Conservation (phyloP, 2,888 invertebrate genomes). For the Tetragonula carbonaria region DNA sequence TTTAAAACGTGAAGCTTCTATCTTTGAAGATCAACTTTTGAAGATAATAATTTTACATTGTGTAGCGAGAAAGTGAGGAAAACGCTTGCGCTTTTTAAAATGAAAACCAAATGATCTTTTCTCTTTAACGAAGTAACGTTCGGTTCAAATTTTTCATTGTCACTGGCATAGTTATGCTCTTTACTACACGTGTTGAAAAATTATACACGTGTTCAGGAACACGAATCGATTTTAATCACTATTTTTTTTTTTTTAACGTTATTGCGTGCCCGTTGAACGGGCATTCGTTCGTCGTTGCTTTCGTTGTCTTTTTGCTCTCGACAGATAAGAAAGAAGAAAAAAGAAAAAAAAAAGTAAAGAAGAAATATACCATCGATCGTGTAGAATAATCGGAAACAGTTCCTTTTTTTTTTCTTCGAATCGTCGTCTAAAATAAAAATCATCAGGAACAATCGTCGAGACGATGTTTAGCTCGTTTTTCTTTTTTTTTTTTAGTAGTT, state of each 20-base stretch:
- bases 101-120: too few species aligned
- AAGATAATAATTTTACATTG: too few species aligned
- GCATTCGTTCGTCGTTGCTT: conserved; percentile 36
- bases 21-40: too few species aligned
- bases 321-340: conserved; percentile 1
- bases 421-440: background rate
- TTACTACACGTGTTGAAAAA: background rate
- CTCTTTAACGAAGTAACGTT: too few species aligned
- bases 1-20: too few species aligned
- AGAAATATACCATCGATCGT: background rate
- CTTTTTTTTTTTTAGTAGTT: background rate
- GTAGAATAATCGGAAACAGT: background rate
- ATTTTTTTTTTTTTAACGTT: conserved; percentile 13
- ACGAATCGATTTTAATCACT: conserved; percentile 24
- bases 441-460: background rate
- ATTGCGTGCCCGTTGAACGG: conserved; percentile 57
- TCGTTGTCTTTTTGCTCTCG: conserved; percentile 38
- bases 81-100: too few species aligned
- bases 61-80: background rate
- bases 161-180: too few species aligned
- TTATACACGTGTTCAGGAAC: conserved; percentile 5
- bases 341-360: background rate
- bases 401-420: background rate
- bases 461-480: background rate
- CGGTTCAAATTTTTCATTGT: too few species aligned